These are phyloP conservation scores for Typhlichthys eigenmanni DNA, from an alignment of 2,797 vertebrate genomes.

Conservation along the genomic window DNA sequence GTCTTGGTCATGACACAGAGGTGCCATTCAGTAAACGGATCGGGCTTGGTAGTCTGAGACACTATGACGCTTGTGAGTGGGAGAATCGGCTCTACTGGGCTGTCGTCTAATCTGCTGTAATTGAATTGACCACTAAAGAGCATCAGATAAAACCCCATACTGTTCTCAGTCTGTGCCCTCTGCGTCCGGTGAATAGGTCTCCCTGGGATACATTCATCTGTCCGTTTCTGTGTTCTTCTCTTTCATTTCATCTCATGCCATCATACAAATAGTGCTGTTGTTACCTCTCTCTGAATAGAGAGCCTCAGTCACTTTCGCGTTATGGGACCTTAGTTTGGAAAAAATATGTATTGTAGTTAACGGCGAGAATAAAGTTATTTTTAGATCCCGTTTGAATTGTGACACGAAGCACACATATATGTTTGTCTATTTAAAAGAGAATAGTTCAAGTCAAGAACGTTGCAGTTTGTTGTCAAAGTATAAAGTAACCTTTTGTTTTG, in stretches of 20 bases:
- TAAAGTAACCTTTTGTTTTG: too few relatives aligned
- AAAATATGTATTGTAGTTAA: too few relatives aligned
- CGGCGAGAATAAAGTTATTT: too few relatives aligned
- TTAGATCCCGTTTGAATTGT: too few relatives aligned
- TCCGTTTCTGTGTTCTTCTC: conserved; percentile 1
- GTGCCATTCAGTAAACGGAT: conserved; percentile 41
- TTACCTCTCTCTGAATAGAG: too few relatives aligned
- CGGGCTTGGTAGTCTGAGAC: conserved; percentile 42
- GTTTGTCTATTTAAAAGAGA: too few relatives aligned
- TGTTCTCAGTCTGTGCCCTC: neutral
- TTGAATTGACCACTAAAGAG: conserved; percentile 40
- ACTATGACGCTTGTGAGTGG: conserved; percentile 37
- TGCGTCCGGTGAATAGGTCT: conserved; percentile 13
- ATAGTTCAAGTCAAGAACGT: too few relatives aligned
- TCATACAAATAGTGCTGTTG: too few relatives aligned
- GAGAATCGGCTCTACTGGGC: conserved; percentile 53
- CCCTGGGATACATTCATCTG: neutral
- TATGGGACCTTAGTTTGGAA: too few relatives aligned
- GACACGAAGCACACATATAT: too few relatives aligned
- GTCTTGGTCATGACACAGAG: conserved; percentile 12
- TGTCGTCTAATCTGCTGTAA: conserved; percentile 27
- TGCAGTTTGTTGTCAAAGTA: too few relatives aligned
- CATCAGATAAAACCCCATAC: conserved; percentile 41
- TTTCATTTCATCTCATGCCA: conserved; percentile 1
- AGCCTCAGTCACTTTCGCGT: too few relatives aligned